These are phyloP conservation scores for Agrochola macilenta DNA, from an alignment of 2,888 invertebrate species.

Conservation along the genomic window DNA sequence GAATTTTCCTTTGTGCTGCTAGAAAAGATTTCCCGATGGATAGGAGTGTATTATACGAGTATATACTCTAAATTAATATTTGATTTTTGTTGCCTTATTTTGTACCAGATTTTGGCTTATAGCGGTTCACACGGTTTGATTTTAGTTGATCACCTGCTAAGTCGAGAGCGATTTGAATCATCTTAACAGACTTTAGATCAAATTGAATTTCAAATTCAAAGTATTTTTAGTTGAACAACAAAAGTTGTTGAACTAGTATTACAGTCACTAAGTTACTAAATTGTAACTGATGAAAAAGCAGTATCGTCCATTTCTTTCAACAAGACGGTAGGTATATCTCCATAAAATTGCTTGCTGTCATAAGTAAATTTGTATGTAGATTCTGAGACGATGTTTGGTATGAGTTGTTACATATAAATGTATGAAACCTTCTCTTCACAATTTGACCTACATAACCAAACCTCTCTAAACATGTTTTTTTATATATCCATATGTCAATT, in stretches of 20 bases:
- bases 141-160: no score
- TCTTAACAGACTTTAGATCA: no score
- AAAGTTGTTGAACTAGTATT: no score
- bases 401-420: neutral
- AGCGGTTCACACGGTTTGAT: no score
- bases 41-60: neutral
- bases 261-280: neutral
- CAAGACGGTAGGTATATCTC: no score
- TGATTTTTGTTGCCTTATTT: neutral
- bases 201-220: no score
- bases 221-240: no score
- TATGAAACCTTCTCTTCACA: conserved; percentile 23
- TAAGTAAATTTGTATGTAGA: neutral
- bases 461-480: conserved; percentile 48
- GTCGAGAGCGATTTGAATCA: no score
- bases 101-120: neutral
- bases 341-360: neutral
- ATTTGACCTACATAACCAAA: conserved; percentile 47
- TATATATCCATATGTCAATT: conserved; percentile 52
- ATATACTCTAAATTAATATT: neutral
- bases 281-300: neutral
- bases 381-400: neutral
- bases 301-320: neutral
- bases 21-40: neutral
- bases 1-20: neutral